These are phyloP conservation scores for Lissonota sp. DNA, from an alignment of 2,888 invertebrate genomes.

Conservation along the genomic window DNA sequence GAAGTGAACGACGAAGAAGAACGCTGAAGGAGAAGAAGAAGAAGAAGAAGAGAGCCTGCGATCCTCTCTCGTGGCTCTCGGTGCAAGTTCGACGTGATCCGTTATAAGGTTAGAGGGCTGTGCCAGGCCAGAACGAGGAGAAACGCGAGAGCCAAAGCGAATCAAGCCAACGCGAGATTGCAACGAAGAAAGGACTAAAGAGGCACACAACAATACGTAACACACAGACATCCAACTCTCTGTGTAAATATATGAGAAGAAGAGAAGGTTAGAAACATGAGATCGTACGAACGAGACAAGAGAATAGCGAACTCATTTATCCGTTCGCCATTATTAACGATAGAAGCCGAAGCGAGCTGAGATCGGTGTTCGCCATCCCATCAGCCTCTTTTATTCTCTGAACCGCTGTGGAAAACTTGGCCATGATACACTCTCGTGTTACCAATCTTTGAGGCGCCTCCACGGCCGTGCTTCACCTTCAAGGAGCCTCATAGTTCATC, in stretches of 20 bases:
- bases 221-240: constrained; percentile 5
- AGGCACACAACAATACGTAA: constrained; percentile 5
- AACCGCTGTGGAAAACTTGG: constrained; percentile 46
- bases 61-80: constrained; percentile 50
- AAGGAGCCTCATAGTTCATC: not conserved
- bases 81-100: constrained; percentile 71
- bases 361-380: constrained; percentile 56
- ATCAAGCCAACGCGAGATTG: constrained; percentile 44
- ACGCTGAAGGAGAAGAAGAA: constrained; percentile 55
- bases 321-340: constrained; percentile 66
- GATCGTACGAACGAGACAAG: constrained; percentile 64
- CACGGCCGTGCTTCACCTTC: too few relatives aligned
- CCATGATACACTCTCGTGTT: constrained; percentile 46
- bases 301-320: constrained; percentile 66
- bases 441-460: constrained; percentile 15
- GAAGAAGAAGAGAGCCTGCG: constrained; percentile 32
- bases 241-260: constrained; percentile 33
- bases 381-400: constrained; percentile 41
- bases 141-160: constrained; percentile 55
- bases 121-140: constrained; percentile 61
- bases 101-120: constrained; percentile 77
- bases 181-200: constrained; percentile 29
- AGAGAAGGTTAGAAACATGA: constrained; percentile 59
- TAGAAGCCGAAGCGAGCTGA: constrained; percentile 57
- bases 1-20: constrained; percentile 45